Conservation (phyloP, 2,888 invertebrate species). For the Megamerina dolium region DNA sequence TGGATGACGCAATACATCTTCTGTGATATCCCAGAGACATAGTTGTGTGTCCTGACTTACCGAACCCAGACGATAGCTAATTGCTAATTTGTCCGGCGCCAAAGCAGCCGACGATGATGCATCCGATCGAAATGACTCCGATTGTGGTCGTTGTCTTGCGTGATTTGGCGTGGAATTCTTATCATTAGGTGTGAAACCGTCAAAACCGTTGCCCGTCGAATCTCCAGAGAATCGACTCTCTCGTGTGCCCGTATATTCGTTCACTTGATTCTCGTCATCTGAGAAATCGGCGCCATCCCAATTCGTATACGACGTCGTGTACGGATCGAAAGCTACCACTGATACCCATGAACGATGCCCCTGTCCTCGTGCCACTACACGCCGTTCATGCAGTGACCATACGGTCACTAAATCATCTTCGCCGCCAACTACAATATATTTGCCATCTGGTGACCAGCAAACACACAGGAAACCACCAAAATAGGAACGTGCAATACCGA, state of each 20-base stretch:
- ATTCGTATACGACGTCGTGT: constrained; percentile 67
- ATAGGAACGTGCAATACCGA: constrained; percentile 90
- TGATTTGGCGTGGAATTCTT: constrained; percentile 43
- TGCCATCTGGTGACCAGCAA: constrained; percentile 96
- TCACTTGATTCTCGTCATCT: constrained; percentile 54
- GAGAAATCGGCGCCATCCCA: constrained; percentile 55
- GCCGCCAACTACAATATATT: constrained; percentile 93
- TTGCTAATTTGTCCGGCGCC: constrained; percentile 51
- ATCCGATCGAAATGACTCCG: constrained; percentile 44
- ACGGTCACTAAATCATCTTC: constrained; percentile 98
- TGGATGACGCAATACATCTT: constrained; percentile 82
- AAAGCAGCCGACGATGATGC: constrained; percentile 39
- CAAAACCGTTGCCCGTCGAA: constrained; percentile 40
- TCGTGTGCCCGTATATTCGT: constrained; percentile 35
- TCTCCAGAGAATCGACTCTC: constrained; percentile 36
- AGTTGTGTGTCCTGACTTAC: constrained; percentile 97
- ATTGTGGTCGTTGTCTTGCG: constrained; percentile 39
- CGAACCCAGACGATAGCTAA: constrained; percentile 82
- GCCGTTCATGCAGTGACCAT: constrained; percentile 86
- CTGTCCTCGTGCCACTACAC: constrained; percentile 95
- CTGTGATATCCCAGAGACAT: constrained; percentile 97
- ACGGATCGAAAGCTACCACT: constrained; percentile 91
- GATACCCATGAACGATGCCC: constrained; percentile 98
- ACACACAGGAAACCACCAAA: constrained; percentile 97
- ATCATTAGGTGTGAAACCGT: constrained; percentile 30